Percentiles rank a stretch among this genome's conserved stretches.
Conservation (phyloP, 2,797 vertebrate genomes). For the Danio kyathit region DNA sequence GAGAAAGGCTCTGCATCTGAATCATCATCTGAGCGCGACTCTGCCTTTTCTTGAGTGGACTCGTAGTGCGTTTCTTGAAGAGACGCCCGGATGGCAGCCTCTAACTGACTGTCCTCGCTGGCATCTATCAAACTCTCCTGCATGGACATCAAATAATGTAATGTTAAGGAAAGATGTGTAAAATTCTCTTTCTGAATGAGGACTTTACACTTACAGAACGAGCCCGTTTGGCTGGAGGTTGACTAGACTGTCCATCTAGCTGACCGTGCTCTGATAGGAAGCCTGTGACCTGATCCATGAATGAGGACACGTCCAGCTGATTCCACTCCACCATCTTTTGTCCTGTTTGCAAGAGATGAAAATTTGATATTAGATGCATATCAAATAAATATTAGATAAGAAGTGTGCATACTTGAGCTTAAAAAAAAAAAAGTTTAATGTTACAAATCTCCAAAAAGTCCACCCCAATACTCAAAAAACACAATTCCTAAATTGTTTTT, state of each 20-base stretch:
- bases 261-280: slow-evolving; percentile 97
- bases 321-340: slow-evolving; percentile 99
- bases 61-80: slow-evolving; percentile 98
- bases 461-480: no score
- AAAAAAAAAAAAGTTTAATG: not conserved
- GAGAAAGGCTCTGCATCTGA: slow-evolving; percentile 97
- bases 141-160: slow-evolving; percentile 42
- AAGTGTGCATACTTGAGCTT: no score
- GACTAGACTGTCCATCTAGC: slow-evolving; percentile 93
- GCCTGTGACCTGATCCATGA: slow-evolving; percentile 95
- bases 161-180: not conserved
- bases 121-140: slow-evolving; percentile 99
- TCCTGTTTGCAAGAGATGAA: slow-evolving; percentile 75
- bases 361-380: no score
- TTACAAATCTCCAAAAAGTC: no score
- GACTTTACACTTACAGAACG: slow-evolving; percentile 85
- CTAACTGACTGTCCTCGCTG: slow-evolving; percentile 98
- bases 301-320: slow-evolving; percentile 94
- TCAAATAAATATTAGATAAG: no score
- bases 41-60: slow-evolving; percentile 86
- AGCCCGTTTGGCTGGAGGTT: slow-evolving; percentile 92
- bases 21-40: slow-evolving; percentile 89
- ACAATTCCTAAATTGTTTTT: no score
- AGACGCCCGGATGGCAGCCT: slow-evolving; percentile 96
- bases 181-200: not conserved